Conservation (phyloP, 2,888 invertebrate genomes). For the Mylabris sibirica region DNA sequence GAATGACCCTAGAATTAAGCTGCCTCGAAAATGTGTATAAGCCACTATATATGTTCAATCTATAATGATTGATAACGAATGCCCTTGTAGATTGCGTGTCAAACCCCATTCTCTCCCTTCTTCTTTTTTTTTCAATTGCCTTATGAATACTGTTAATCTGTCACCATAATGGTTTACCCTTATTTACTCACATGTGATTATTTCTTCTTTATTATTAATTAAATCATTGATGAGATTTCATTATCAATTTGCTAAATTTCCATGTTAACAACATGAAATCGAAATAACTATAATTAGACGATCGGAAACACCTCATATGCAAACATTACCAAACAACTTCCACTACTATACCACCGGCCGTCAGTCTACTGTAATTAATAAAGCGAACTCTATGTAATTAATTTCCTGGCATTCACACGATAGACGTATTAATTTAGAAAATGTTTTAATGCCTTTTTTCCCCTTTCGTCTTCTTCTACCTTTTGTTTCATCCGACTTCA, state of each 20-base stretch:
- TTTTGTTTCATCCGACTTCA: background rate
- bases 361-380: constrained; percentile 12
- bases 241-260: background rate
- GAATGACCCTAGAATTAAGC: background rate
- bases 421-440: constrained; percentile 11
- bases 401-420: constrained; percentile 11
- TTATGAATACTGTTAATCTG: background rate
- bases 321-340: constrained; percentile 9
- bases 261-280: background rate
- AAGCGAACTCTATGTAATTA: constrained; percentile 11
- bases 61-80: constrained; percentile 1
- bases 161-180: background rate
- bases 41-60: background rate
- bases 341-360: background rate
- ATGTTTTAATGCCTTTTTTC: background rate
- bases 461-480: background rate
- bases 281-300: constrained; percentile 11
- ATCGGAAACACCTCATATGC: constrained; percentile 11
- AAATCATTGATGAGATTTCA: constrained; percentile 3
- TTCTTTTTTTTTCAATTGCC: background rate
- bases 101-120: background rate
- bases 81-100: background rate
- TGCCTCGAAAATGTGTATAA: background rate
- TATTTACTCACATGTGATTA: background rate
- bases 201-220: background rate